A percentile compares a stretch with the other conserved stretches of the same genome.
These are phyloP conservation scores for Nasonia longicornis DNA, from an alignment of 1,140 invertebrate genomes.

Conservation along the genomic window DNA sequence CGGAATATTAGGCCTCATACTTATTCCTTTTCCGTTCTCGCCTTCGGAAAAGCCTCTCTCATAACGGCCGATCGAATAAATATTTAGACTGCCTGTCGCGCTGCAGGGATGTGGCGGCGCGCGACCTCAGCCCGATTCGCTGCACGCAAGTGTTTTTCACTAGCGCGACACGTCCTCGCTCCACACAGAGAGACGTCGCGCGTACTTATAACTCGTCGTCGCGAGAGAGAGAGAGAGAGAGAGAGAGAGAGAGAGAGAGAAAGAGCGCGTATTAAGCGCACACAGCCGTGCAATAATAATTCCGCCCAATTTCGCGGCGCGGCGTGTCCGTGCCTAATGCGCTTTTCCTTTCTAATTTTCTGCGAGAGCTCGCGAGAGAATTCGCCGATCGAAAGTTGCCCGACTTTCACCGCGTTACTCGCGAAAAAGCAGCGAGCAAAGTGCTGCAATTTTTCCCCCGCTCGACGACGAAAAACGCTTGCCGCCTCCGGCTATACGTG, in stretches of 20 bases:
- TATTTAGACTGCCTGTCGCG: slow-evolving; percentile 35
- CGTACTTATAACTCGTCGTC: too few species aligned
- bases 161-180: slow-evolving; percentile 35
- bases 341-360: slow-evolving; percentile 1
- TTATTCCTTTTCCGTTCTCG: background rate
- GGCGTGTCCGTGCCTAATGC: background rate
- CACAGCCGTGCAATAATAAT: background rate
- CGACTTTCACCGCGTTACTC: slow-evolving; percentile 1
- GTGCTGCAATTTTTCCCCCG: too few species aligned
- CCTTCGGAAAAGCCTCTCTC: background rate
- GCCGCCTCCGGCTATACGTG: too few species aligned
- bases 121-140: slow-evolving; percentile 45
- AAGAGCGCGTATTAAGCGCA: too few species aligned
- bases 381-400: background rate
- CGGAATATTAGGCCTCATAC: background rate
- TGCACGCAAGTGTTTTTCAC: background rate
- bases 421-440: background rate
- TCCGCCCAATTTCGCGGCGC: background rate
- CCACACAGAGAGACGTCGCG: slow-evolving; percentile 6
- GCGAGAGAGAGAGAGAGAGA: too few species aligned
- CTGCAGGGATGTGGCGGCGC: slow-evolving; percentile 29
- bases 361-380: background rate
- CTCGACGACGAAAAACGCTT: too few species aligned
- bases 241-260: too few species aligned
- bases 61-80: background rate